A percentile compares a stretch with the other conserved stretches of the same genome.
Evolutionary conservation across 2,113 vertebrate species (phyloP).

Genomic region (Lophotis ruficrista): DNA sequence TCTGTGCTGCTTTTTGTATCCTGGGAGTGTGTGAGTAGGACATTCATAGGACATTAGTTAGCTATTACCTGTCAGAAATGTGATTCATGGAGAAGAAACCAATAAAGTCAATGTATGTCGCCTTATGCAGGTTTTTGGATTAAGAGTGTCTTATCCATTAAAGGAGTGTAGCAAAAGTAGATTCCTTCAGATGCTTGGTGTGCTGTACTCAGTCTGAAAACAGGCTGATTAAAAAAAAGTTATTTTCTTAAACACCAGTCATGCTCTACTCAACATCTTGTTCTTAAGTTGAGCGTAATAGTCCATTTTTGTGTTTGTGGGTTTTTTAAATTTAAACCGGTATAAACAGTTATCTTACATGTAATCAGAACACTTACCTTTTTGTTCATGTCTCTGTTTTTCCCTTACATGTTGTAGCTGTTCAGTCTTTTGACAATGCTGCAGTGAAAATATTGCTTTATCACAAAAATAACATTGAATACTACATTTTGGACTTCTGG

Average conservation of each 20-base stretch:
- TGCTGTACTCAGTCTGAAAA: neutral
- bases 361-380: neutral
- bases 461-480: neutral
- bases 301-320: neutral
- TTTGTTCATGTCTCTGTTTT: neutral
- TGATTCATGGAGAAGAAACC: neutral
- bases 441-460: neutral
- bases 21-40: neutral
- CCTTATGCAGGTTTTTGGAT: neutral
- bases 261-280: neutral
- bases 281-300: neutral
- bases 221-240: neutral
- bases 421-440: neutral
- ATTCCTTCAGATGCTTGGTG: neutral
- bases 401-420: neutral
- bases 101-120: neutral
- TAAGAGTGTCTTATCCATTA: neutral
- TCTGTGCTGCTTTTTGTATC: neutral
- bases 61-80: neutral
- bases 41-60: neutral
- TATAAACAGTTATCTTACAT: neutral
- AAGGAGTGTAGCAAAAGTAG: neutral
- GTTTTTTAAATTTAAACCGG: fast-evolving
- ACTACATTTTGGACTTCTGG: neutral
- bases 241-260: neutral